phyloP scores from a whole-genome alignment of 2,888 invertebrate species.

The Drosophila putrida region DNA sequence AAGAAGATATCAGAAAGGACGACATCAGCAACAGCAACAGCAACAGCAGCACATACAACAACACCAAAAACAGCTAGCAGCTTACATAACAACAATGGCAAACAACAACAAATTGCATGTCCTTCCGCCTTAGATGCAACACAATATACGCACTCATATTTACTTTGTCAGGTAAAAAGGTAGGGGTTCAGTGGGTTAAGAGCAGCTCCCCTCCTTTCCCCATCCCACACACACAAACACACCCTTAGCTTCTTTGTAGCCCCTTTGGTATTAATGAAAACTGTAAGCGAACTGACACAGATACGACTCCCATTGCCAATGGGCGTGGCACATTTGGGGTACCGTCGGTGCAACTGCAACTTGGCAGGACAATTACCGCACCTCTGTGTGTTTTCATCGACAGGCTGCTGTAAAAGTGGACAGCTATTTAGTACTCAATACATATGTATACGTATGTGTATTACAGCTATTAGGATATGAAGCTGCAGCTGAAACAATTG shows the following conservation, averaged over 20 bases:
- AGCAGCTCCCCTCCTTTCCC: background rate
- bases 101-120: slow-evolving; percentile 79
- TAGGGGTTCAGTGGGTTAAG: slow-evolving; percentile 1
- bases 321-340: slow-evolving; percentile 1
- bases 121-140: slow-evolving; percentile 76
- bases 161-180: slow-evolving; percentile 54
- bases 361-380: slow-evolving; percentile 29
- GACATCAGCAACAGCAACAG: slow-evolving; percentile 54
- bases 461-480: slow-evolving; percentile 1
- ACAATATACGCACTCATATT: slow-evolving; percentile 78
- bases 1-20: slow-evolving; percentile 25
- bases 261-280: slow-evolving; percentile 65
- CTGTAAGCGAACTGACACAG: slow-evolving; percentile 66
- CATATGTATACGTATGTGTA: background rate
- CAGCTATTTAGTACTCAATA: slow-evolving; percentile 18
- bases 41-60: slow-evolving; percentile 19
- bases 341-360: slow-evolving; percentile 7
- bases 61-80: background rate
- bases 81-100: slow-evolving; percentile 64
- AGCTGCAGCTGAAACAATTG: slow-evolving; percentile 9
- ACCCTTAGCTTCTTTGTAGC: background rate
- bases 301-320: slow-evolving; percentile 30
- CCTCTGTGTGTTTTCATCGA: slow-evolving; percentile 38
- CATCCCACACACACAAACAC: background rate
- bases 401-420: background rate